A percentile compares a stretch with the other conserved stretches of the same genome.
phyloP scores from a whole-genome alignment of 2,113 vertebrate species.

The Panthera leo region DNA sequence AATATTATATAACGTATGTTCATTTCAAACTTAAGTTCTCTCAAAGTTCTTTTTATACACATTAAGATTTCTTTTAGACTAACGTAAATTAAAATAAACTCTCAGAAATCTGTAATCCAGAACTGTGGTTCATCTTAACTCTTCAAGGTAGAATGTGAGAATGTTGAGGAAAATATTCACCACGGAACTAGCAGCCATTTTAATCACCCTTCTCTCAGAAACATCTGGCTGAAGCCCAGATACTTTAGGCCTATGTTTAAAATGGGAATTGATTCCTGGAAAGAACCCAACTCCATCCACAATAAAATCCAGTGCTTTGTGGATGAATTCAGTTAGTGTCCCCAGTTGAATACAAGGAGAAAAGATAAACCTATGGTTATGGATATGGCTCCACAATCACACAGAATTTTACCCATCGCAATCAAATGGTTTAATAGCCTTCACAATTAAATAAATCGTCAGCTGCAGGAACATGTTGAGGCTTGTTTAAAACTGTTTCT shows the following conservation, averaged over 20 bases:
- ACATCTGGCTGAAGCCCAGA: conserved; percentile 53
- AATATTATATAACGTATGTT: neutral
- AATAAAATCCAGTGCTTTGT: conserved; percentile 66
- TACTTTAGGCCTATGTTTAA: conserved; percentile 47
- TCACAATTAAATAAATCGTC: conserved; percentile 69
- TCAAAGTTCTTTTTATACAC: neutral
- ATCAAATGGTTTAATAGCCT: conserved; percentile 55
- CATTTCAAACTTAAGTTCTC: neutral
- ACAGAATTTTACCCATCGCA: conserved; percentile 42
- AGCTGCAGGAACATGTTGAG: neutral
- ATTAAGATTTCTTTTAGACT: neutral
- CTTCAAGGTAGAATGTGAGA: neutral
- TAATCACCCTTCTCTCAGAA: conserved; percentile 50
- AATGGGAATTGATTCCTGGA: conserved; percentile 73
- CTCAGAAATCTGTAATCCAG: neutral
- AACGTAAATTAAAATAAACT: neutral
- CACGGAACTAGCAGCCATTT: conserved; percentile 36
- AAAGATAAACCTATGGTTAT: conserved; percentile 69
- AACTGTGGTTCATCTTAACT: neutral
- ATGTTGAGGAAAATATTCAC: neutral
- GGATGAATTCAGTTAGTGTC: conserved; percentile 79
- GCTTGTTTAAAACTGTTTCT: conserved; percentile 49
- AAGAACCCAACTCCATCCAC: conserved; percentile 60
- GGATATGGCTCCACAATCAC: conserved; percentile 50
- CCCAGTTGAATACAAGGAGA: conserved; percentile 67